Evolutionary conservation across 2,888 invertebrate genomes (phyloP), one percentile per base, ranked within the genome.

Genomic region (Agonopterix subpropinquella): DNA sequence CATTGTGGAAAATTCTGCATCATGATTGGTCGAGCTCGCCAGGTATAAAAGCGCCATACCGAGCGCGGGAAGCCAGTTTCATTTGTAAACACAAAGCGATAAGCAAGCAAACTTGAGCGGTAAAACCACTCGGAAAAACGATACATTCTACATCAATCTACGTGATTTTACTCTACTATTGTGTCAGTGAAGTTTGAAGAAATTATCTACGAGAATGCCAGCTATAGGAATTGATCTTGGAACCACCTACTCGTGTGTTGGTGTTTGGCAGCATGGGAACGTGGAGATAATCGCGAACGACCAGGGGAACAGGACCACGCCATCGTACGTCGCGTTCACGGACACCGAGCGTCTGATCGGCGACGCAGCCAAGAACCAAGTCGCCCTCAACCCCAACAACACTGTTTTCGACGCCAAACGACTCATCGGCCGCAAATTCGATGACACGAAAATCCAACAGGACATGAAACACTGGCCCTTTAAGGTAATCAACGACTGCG

Each of bases 391-490:
- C 71, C 92, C 93, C 11, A 81, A 70, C 59, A 92, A 93, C 79
- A 92, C 92, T 1, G 90, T 92, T 13, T 92, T 91, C 68, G 90
- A 91, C 63, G 90, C 93, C 11, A 94, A 94, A 65, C 90, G 95
- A 54, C 79, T 95, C 50, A 94, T 95, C 65, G 95, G 95, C 87
- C 84, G 92, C 46, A 88, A 86, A 51, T 92, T 86, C 72, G 90
- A 91, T 51, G 93, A 94, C 61, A 64, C 85, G 0, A 90, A 92
- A 56, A 92, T 94, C 11, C 93, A 93, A 65, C 85, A 89, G 18
- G 94, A 95, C 69, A 91, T 93, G 84, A 92, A 93, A 62, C 92
- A 92, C 55, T 95, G 94, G 94, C 94, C 95, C 1, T 95, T 95
- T 76, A 89, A 88, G 55, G 92, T 93, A 0, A 66, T 91, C 41